Conservation (phyloP, 2,113 vertebrate species). For the Takifugu flavidus region DNA sequence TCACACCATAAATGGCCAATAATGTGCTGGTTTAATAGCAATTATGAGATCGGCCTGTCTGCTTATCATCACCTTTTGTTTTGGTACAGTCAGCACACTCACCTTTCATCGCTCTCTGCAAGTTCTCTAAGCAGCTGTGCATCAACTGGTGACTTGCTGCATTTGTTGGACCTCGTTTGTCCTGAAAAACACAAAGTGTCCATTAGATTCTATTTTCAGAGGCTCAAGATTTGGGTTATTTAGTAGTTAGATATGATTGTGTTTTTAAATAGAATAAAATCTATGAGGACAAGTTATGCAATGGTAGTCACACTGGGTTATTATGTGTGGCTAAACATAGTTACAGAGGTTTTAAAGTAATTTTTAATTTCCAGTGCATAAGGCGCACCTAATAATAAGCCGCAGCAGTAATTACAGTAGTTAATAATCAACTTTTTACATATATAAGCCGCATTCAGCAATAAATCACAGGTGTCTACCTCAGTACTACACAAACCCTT, state of each 20-base stretch:
- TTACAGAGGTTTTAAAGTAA: no score
- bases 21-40: no score
- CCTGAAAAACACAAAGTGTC: slow-evolving; percentile 70
- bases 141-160: slow-evolving; percentile 89
- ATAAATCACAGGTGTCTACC: no score
- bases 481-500: no score
- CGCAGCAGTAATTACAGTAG: background rate
- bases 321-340: no score
- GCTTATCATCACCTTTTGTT: no score
- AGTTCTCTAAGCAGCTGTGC: slow-evolving; percentile 90
- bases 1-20: no score
- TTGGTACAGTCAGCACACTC: slow-evolving; percentile 18
- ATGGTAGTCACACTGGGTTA: background rate
- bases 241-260: background rate
- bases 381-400: no score
- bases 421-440: background rate
- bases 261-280: background rate
- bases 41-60: background rate
- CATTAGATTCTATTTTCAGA: background rate
- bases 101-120: slow-evolving; percentile 98
- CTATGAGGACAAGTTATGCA: background rate
- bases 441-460: background rate
- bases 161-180: slow-evolving; percentile 90
- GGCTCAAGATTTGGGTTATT: background rate
- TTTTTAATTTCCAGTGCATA: no score